phyloP scores from a whole-genome alignment of 1,140 invertebrate genomes.

The Sitophilus oryzae region DNA sequence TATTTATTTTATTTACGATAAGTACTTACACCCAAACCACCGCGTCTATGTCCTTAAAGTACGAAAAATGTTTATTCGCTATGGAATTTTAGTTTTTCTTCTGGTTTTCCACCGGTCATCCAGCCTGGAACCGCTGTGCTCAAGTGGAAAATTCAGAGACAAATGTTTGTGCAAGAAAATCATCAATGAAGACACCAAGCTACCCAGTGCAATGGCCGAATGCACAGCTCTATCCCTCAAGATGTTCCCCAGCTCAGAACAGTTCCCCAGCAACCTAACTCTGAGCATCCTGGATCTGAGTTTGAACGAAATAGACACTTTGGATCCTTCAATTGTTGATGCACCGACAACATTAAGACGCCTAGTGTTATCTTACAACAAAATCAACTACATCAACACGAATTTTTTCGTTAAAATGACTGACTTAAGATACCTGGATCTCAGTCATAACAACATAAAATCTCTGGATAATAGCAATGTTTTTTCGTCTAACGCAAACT shows the following conservation, averaged over 20 bases:
- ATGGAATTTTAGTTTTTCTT: too few species aligned
- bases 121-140: constrained; percentile 2
- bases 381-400: constrained; percentile 41
- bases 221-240: constrained; percentile 27
- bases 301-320: constrained; percentile 32
- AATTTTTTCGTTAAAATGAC: constrained; percentile 43
- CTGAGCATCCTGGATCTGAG: constrained; percentile 33
- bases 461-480: constrained; percentile 40
- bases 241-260: constrained; percentile 21
- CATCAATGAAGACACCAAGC: constrained; percentile 7
- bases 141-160: constrained; percentile 2
- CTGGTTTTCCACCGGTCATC: background rate
- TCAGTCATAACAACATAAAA: constrained; percentile 48
- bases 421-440: constrained; percentile 45
- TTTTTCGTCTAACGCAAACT: constrained; percentile 42
- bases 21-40: too few species aligned
- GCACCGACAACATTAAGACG: constrained; percentile 19
- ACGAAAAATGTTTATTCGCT: too few species aligned
- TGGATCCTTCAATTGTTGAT: constrained; percentile 23
- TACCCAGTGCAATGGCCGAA: constrained; percentile 23
- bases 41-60: too few species aligned
- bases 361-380: constrained; percentile 40
- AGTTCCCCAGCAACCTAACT: constrained; percentile 23
- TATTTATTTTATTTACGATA: too few species aligned
- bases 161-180: constrained; percentile 20